These are phyloP conservation scores for Hirtodrosophila confusa DNA, from an alignment of 2,888 invertebrate genomes.

Conservation along the genomic window DNA sequence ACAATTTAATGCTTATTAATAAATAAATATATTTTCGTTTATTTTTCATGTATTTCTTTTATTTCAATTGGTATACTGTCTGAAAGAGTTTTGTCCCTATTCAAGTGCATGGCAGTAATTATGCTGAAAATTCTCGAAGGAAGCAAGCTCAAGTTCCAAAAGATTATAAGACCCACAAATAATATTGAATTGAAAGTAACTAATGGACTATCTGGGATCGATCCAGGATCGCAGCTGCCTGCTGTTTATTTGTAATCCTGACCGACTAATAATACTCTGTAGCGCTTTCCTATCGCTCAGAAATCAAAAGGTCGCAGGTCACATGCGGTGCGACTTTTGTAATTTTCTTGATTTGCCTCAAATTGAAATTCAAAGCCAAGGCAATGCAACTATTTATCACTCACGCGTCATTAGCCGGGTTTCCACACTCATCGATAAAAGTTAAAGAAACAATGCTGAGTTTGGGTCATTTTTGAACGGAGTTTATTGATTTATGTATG, in stretches of 20 bases:
- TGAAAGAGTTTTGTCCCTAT: too few species aligned
- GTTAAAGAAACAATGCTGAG: constrained; percentile 31
- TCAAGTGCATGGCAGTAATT: too few species aligned
- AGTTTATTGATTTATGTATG: constrained; percentile 39
- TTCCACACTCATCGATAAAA: constrained; percentile 19
- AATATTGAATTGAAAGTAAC: neutral
- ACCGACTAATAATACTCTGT: neutral
- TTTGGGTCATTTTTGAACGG: neutral
- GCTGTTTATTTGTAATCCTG: constrained; percentile 8
- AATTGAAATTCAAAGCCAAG: neutral
- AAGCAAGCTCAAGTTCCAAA: too few species aligned
- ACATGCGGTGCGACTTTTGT: neutral
- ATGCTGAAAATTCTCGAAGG: too few species aligned
- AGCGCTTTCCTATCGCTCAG: constrained; percentile 13
- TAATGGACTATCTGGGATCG: neutral
- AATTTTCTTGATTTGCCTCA: constrained; percentile 7
- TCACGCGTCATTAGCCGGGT: constrained; percentile 46
- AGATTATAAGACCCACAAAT: too few species aligned
- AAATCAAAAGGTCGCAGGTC: constrained; percentile 14
- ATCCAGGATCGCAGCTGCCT: constrained; percentile 8
- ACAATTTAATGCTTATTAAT: too few species aligned
- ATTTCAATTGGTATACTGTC: too few species aligned
- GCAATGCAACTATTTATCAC: constrained; percentile 56
- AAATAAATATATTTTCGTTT: too few species aligned
- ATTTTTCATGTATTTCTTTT: too few species aligned